Percentiles rank a stretch among this genome's conserved stretches.
phyloP scores from a whole-genome alignment of 2,113 vertebrate species.

The Rhodinocichla rosea region DNA sequence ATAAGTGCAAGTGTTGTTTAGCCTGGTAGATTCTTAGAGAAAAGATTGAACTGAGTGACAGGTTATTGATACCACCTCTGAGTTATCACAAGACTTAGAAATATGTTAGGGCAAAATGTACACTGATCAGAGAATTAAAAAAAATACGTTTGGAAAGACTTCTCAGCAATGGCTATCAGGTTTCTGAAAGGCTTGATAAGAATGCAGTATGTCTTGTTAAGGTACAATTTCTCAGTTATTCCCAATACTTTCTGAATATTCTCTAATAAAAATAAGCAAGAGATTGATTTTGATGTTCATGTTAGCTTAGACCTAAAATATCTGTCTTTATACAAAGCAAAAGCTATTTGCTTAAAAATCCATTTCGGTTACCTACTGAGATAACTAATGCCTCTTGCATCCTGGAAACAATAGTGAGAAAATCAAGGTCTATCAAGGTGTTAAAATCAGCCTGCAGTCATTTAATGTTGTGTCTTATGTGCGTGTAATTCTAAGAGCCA shows the following conservation, averaged over 20 bases:
- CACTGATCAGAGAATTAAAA: neutral
- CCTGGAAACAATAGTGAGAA: neutral
- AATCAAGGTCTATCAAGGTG: neutral
- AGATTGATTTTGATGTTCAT: neutral
- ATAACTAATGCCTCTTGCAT: neutral
- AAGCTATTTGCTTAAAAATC: slow-evolving; percentile 24
- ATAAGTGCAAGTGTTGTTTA: neutral
- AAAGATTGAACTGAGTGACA: neutral
- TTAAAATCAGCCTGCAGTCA: neutral
- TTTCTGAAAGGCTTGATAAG: neutral
- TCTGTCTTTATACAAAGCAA: neutral
- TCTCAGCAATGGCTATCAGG: neutral
- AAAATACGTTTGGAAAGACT: neutral
- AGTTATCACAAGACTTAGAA: neutral
- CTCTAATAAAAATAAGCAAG: neutral
- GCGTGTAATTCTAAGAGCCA: neutral
- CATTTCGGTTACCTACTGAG: neutral
- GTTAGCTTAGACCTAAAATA: neutral
- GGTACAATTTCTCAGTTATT: neutral
- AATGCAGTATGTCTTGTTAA: neutral
- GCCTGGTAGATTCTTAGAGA: neutral
- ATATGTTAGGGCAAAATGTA: neutral
- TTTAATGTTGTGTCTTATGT: neutral
- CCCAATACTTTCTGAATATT: neutral
- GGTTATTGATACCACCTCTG: neutral